Evolutionary conservation across 2,113 vertebrate species (phyloP), one percentile per base, ranked within the genome.

Genomic region (Poeciliopsis prolifica): DNA sequence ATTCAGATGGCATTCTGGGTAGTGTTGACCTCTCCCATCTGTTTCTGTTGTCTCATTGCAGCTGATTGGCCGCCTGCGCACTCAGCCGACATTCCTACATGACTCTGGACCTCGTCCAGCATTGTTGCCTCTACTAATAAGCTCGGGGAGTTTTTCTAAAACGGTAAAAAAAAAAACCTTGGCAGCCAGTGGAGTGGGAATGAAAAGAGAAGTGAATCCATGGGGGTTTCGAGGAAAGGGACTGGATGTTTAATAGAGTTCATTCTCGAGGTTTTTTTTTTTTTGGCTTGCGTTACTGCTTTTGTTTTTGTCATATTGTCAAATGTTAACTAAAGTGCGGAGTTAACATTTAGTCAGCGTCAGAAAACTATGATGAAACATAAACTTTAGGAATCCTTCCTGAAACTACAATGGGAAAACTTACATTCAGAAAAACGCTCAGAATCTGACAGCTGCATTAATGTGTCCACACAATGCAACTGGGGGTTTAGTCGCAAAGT

Each of bases 101-200:
- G 10, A 37, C 62, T 62, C 61, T 78, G 75, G 65, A 65, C 44
- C 48, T 73, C 71, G 14, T 19, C 82, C 84, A 81, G 72, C 40
- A 9, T 66, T 28, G 75, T 83, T 75, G 84, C 68, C 81, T 77
- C 70, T 75, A 75, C 72, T 63, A 28, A 88, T 80, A 42, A 42
- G 40, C 14, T 42, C 13, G 33, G 7, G 86, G 84, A 81, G 2
- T 75, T 83, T 85, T 88, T 85, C 82, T 33, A 48, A 17, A 48
- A 48, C 5, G 0, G 17, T 17, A 17, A 17, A 17, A 44, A 44
- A 44, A 44, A 67, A 84, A 85, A 80, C 65, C 64, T 76, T 74
- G 61, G 80, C 54, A 62, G 75, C 70, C 30, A 63, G 70, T 70
- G 69, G 71, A 71, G 74, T 61, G 63, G 82, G 78, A 86, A 79